Conservation (phyloP, 1,140 invertebrate species). For the Neomicropteryx cornuta region DNA sequence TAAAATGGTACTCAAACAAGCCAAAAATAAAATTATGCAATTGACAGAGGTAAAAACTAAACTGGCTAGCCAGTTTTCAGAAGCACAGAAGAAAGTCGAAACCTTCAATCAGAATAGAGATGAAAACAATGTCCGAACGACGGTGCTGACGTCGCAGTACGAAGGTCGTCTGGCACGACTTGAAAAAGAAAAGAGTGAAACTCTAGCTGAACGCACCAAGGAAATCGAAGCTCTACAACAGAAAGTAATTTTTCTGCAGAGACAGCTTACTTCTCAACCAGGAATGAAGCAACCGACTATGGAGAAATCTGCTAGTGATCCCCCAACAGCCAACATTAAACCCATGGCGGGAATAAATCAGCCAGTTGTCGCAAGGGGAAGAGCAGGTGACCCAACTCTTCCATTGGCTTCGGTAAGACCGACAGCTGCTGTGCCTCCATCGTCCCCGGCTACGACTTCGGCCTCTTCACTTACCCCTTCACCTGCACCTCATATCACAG, state of each 20-base stretch:
- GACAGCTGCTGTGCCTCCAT: constrained; percentile 58
- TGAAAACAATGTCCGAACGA: constrained; percentile 47
- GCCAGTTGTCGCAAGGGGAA: too few relatives aligned
- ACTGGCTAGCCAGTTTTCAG: constrained; percentile 45
- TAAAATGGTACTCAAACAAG: constrained; percentile 59
- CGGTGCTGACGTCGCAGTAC: constrained; percentile 57
- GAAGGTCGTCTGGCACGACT: constrained; percentile 56
- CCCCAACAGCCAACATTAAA: constrained; percentile 87
- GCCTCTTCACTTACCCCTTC: too few relatives aligned
- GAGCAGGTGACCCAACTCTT: too few relatives aligned
- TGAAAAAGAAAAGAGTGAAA: constrained; percentile 66
- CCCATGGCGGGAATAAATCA: constrained; percentile 91
- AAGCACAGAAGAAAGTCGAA: constrained; percentile 46
- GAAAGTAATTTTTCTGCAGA: constrained; percentile 61
- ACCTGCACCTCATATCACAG: constrained; percentile 48
- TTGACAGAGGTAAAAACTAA: constrained; percentile 54
- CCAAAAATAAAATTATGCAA: constrained; percentile 57
- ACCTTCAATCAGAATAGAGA: constrained; percentile 35
- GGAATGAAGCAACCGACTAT: constrained; percentile 53
- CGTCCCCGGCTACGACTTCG: too few relatives aligned
- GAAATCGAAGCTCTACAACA: constrained; percentile 67
- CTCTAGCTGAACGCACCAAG: constrained; percentile 48
- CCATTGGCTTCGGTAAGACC: constrained; percentile 86
- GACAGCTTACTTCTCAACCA: constrained; percentile 56
- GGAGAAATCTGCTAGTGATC: constrained; percentile 63